phyloP scores from a whole-genome alignment of 2,888 invertebrate genomes.

The Caprella mutica region DNA sequence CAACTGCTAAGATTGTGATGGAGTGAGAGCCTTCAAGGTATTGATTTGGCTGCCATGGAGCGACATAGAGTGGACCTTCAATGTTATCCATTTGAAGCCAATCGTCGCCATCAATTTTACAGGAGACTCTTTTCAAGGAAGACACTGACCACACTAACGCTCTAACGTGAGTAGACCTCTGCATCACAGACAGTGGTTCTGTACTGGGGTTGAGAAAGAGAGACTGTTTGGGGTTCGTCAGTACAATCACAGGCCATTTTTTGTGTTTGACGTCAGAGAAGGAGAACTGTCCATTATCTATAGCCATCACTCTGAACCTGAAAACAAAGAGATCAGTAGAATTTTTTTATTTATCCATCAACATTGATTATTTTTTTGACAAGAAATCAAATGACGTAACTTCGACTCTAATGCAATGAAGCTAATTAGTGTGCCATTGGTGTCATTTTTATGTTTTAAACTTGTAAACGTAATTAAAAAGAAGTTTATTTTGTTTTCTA shows the following conservation, averaged over 20 bases:
- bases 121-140: constrained; percentile 52
- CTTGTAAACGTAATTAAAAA: too few relatives aligned
- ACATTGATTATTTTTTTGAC: too few relatives aligned
- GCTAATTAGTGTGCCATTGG: background rate
- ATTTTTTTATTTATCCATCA: too few relatives aligned
- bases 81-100: constrained; percentile 53
- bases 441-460: background rate
- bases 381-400: too few relatives aligned
- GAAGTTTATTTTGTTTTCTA: too few relatives aligned
- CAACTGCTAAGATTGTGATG: constrained; percentile 36
- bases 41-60: constrained; percentile 56
- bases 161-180: constrained; percentile 65
- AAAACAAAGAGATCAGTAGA: too few relatives aligned
- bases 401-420: too few relatives aligned
- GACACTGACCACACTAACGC: constrained; percentile 64
- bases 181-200: constrained; percentile 57
- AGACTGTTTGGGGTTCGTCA: constrained; percentile 85
- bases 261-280: constrained; percentile 65
- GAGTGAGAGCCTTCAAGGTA: constrained; percentile 1
- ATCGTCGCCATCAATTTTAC: constrained; percentile 53
- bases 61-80: constrained; percentile 60
- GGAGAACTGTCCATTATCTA: constrained; percentile 78
- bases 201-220: constrained; percentile 49
- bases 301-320: constrained; percentile 66
- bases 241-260: constrained; percentile 66